Conservation (phyloP, 1,140 invertebrate species). For the Oncopeltus fasciatus region DNA sequence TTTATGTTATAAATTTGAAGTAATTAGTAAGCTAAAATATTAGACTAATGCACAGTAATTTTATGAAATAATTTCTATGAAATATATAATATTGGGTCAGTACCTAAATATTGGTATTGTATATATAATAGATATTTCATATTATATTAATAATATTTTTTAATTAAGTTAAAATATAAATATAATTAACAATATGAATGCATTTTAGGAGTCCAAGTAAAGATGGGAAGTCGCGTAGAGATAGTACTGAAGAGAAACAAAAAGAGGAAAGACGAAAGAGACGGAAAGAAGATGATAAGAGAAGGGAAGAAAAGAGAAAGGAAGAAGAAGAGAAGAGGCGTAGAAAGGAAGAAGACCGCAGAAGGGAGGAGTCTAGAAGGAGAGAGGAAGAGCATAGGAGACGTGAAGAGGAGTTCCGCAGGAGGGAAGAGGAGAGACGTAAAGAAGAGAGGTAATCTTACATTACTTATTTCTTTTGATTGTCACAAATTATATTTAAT, state of each 20-base stretch:
- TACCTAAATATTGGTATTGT: too few species aligned
- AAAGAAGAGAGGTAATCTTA: conserved; percentile 16
- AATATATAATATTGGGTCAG: too few species aligned
- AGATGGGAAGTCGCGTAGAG: conserved; percentile 17
- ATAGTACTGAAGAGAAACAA: conserved; percentile 5
- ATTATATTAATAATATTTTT: too few species aligned
- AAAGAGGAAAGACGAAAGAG: conserved; percentile 10
- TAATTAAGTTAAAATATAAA: too few species aligned
- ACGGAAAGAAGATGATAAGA: conserved; percentile 27
- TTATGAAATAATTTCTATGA: too few species aligned
- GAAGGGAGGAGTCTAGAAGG: conserved; percentile 28
- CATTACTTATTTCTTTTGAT: not conserved
- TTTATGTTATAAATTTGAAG: too few species aligned
- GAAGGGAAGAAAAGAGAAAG: conserved; percentile 27
- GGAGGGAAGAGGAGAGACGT: conserved; percentile 28
- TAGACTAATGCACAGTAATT: too few species aligned
- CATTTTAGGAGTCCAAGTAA: conserved; percentile 23
- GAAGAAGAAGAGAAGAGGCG: conserved; percentile 26
- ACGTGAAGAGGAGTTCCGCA: conserved; percentile 25
- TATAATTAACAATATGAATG: too few species aligned
- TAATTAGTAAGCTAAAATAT: too few species aligned
- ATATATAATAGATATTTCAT: too few species aligned
- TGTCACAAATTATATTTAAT: not conserved
- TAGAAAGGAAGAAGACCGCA: conserved; percentile 34
- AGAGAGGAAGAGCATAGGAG: conserved; percentile 22